phyloP scores from a whole-genome alignment of 1,140 invertebrate genomes.

The Harpegnathos saltator region DNA sequence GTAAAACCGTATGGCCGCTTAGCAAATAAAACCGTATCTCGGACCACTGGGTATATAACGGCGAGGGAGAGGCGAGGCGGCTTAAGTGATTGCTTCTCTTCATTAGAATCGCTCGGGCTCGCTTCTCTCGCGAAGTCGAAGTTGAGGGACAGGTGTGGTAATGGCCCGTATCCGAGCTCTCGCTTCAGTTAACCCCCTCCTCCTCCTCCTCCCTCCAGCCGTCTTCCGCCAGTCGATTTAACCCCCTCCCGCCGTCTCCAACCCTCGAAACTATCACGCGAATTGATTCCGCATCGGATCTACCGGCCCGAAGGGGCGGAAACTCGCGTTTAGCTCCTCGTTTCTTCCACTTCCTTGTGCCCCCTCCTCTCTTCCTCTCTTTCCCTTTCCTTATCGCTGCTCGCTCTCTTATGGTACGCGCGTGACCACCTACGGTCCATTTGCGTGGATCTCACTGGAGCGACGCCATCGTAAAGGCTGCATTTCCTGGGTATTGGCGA shows the following conservation, averaged over 20 bases:
- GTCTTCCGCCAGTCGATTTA: slow-evolving; percentile 73
- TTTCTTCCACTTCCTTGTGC: slow-evolving; percentile 66
- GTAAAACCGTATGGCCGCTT: slow-evolving; percentile 62
- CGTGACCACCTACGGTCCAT: slow-evolving; percentile 36
- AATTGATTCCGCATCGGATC: slow-evolving; percentile 82
- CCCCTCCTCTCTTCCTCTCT: slow-evolving; percentile 8
- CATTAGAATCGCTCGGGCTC: slow-evolving; percentile 73
- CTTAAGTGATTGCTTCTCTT: slow-evolving; percentile 85
- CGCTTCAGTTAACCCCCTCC: slow-evolving; percentile 49
- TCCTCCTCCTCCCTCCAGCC: not conserved
- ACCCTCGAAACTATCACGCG: slow-evolving; percentile 80
- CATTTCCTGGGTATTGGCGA: slow-evolving; percentile 41
- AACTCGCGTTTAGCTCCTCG: slow-evolving; percentile 82
- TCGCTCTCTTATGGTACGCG: slow-evolving; percentile 37
- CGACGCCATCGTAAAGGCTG: slow-evolving; percentile 34
- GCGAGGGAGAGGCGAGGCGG: slow-evolving; percentile 16
- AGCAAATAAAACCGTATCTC: slow-evolving; percentile 67
- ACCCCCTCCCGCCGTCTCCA: slow-evolving; percentile 53
- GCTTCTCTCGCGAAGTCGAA: slow-evolving; percentile 52
- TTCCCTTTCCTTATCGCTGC: not conserved
- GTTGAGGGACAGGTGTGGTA: slow-evolving; percentile 83
- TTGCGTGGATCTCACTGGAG: slow-evolving; percentile 50
- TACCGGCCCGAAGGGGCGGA: slow-evolving; percentile 59
- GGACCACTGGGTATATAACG: slow-evolving; percentile 63
- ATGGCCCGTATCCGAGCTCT: slow-evolving; percentile 79